These are phyloP conservation scores for Danio jaintianensis DNA, from an alignment of 2,797 vertebrate genomes.

Conservation along the genomic window DNA sequence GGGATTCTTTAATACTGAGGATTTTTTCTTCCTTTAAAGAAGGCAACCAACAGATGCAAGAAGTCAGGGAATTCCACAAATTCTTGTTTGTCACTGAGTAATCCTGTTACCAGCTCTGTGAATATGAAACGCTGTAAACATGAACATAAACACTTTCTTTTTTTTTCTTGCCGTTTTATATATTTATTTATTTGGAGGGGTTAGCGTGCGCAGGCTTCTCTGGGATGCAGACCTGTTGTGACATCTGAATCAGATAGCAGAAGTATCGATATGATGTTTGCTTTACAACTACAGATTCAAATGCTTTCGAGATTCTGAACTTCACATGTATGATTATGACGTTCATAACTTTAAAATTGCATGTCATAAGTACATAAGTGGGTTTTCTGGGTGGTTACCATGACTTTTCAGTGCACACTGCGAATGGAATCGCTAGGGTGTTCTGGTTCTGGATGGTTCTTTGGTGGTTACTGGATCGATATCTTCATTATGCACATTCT, in stretches of 20 bases:
- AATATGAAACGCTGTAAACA: constrained; percentile 81
- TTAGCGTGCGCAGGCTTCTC: constrained; percentile 72
- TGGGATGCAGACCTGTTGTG: constrained; percentile 69
- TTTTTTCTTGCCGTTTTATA: constrained; percentile 64
- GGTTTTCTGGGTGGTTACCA: background rate
- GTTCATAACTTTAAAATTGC: background rate
- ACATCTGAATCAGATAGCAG: constrained; percentile 34
- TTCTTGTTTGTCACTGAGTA: constrained; percentile 83
- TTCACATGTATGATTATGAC: too few relatives aligned
- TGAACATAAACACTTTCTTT: constrained; percentile 73
- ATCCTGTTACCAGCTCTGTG: constrained; percentile 83
- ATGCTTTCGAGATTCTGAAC: background rate
- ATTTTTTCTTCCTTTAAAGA: constrained; percentile 61
- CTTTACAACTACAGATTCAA: constrained; percentile 66
- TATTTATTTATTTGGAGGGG: constrained; percentile 61
- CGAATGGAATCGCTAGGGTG: too few relatives aligned
- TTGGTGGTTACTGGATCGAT: too few relatives aligned
- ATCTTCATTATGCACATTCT: too few relatives aligned
- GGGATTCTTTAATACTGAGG: constrained; percentile 67
- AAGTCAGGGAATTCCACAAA: constrained; percentile 84
- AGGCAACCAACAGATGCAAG: constrained; percentile 76
- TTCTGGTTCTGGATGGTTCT: too few relatives aligned
- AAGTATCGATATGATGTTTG: constrained; percentile 62
- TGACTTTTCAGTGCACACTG: too few relatives aligned
- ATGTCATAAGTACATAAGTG: background rate